Conservation (phyloP, 2,888 invertebrate genomes). For the Helleia helle region DNA sequence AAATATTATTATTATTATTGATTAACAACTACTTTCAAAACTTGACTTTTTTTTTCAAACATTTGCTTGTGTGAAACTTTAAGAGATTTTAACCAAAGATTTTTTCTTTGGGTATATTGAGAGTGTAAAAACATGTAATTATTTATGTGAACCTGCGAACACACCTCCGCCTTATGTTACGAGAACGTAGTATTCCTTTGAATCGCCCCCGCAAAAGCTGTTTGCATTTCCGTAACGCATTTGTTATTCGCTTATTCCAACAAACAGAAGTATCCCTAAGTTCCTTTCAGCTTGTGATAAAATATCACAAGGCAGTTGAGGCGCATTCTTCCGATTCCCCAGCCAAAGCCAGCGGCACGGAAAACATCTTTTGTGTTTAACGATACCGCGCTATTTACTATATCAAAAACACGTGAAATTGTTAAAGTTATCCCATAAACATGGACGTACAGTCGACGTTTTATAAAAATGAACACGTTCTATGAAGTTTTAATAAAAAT, state of each 20-base stretch:
- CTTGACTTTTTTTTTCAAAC: no score
- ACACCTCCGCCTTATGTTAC: constrained; percentile 32
- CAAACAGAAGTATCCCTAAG: constrained; percentile 51
- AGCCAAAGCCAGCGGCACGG: constrained; percentile 43
- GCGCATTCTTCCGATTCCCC: constrained; percentile 54
- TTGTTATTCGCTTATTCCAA: constrained; percentile 55
- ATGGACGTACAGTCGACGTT: not conserved
- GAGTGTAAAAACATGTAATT: constrained; percentile 25
- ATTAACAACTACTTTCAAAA: no score
- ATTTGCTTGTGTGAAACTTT: no score
- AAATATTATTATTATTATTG: no score
- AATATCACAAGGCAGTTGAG: constrained; percentile 53
- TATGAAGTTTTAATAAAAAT: constrained; percentile 55
- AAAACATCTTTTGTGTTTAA: constrained; percentile 51
- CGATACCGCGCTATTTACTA: constrained; percentile 28
- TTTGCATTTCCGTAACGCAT: constrained; percentile 56
- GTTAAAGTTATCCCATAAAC: constrained; percentile 6
- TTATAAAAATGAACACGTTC: not conserved
- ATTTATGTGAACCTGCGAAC: constrained; percentile 22
- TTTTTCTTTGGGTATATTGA: not conserved
- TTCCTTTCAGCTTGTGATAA: constrained; percentile 52
- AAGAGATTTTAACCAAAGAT: no score
- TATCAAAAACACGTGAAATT: constrained; percentile 9
- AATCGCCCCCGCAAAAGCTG: constrained; percentile 53
- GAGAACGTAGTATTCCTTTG: constrained; percentile 50